Conservation (phyloP, 1,140 invertebrate genomes). For the Bombus terrestris region DNA sequence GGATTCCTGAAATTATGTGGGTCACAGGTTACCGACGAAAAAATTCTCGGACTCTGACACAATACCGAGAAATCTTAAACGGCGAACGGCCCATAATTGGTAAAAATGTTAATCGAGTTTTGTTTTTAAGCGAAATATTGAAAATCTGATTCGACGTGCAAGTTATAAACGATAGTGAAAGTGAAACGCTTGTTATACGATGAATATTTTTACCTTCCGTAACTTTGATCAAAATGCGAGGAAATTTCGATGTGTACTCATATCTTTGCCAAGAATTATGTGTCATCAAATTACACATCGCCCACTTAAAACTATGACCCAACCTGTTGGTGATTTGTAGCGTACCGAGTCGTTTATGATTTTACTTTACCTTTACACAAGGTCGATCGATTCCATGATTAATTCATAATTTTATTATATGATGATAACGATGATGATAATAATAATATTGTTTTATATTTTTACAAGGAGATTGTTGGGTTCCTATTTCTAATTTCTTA, state of each 20-base stretch:
- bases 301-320: not conserved
- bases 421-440: too few relatives aligned
- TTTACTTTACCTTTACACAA: not conserved
- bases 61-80: not conserved
- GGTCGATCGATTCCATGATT: not conserved
- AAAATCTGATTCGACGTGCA: not conserved
- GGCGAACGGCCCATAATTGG: not conserved
- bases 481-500: too few relatives aligned
- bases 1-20: slow-evolving; percentile 13
- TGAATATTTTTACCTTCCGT: not conserved
- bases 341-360: not conserved
- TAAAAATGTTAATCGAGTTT: not conserved
- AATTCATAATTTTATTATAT: too few relatives aligned
- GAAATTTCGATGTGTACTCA: too few relatives aligned
- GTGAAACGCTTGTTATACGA: not conserved
- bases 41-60: not conserved
- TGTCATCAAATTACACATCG: not conserved
- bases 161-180: not conserved
- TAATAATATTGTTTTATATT: too few relatives aligned
- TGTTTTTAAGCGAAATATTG: not conserved
- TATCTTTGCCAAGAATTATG: not conserved
- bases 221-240: too few relatives aligned
- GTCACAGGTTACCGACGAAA: not conserved
- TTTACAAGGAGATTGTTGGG: too few relatives aligned
- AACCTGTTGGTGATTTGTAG: not conserved